Evolutionary conservation across 1,140 invertebrate genomes (phyloP), one percentile per base, ranked within the genome.

Genomic region (Copidosoma floridanum): DNA sequence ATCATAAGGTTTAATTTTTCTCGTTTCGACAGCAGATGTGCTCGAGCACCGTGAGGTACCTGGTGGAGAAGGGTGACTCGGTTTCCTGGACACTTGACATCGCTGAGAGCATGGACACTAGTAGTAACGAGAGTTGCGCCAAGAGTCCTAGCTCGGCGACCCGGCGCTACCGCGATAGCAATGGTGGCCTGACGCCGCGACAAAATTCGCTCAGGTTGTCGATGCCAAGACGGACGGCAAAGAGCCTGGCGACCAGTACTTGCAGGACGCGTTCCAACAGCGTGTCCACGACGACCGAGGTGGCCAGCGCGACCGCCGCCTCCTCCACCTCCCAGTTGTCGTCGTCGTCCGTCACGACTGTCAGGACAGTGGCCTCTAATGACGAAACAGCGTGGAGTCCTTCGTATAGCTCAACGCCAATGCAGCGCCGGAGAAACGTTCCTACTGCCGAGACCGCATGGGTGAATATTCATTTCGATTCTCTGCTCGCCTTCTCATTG

Each of bases 21-120:
- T n/a, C n/a, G n/a, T n/a, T n/a, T n/a, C n/a, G n/a, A n/a, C n/a
- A n/a, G n/a, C n/a, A n/a, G n/a, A n/a, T n/a, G n/a, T n/a, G n/a
- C n/a, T n/a, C n/a, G n/a, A n/a, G n/a, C n/a, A n/a, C n/a, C n/a
- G 86, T 92, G 20, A 91, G 91, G 71, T 89, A 86, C 14, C 85
- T 93, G 40, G 88, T 92, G 3, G 88, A 92, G 69, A 92, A 92
- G 69, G 86, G 86, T 40, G 90, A 91, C 69, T 92, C 90, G 0
- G 89, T 92, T 12, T 91, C 89, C 57, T 93, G 89, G 85, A 89
- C 91, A 3, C 75, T 92, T 11, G 89, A 92, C 68, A 87, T 92
- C 61, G 86, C 88, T 47, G 89, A 91, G 65, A 83, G 85, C 6
- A 84, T 86, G 0, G 86, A 90, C 62, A 20, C 18, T 23, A 29